Evolutionary conservation across 2,797 vertebrate genomes (phyloP).

Genomic region (Notamacropus eugenii): DNA sequence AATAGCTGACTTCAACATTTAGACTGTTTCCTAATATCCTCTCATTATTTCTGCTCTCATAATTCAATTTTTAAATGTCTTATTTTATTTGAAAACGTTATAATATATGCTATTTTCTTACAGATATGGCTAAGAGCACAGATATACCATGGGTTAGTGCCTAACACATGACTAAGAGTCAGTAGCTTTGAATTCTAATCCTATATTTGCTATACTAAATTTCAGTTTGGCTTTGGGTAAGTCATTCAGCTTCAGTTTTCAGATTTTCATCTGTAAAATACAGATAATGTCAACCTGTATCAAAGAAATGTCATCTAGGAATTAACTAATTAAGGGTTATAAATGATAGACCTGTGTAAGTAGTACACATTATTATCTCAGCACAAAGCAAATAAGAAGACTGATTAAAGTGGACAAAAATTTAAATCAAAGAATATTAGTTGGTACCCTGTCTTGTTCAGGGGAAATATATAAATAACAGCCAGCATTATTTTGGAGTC

Average conservation of each 20-base stretch:
- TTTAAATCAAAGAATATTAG: neutral
- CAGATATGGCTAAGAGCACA: neutral
- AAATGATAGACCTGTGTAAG: neutral
- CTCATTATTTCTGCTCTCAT: slow-evolving; percentile 18
- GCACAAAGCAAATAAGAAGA: neutral
- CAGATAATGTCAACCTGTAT: neutral
- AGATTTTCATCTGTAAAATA: neutral
- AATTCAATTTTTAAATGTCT: slow-evolving; percentile 41
- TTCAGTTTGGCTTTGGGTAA: neutral
- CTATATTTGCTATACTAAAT: neutral
- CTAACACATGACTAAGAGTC: neutral
- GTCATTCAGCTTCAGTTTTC: neutral
- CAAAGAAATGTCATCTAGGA: neutral
- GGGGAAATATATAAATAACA: neutral
- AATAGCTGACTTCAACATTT: slow-evolving; percentile 12
- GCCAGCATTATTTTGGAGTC: neutral
- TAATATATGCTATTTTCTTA: neutral
- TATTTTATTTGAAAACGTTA: slow-evolving; percentile 33
- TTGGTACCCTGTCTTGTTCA: neutral
- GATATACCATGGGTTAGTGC: neutral
- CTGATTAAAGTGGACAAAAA: neutral
- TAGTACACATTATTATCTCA: neutral
- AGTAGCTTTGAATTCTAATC: neutral
- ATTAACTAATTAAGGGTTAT: neutral
- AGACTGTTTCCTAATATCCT: slow-evolving; percentile 26